Evolutionary conservation across 2,113 vertebrate genomes (phyloP).

Genomic region (Sinocyclocheilus grahami): DNA sequence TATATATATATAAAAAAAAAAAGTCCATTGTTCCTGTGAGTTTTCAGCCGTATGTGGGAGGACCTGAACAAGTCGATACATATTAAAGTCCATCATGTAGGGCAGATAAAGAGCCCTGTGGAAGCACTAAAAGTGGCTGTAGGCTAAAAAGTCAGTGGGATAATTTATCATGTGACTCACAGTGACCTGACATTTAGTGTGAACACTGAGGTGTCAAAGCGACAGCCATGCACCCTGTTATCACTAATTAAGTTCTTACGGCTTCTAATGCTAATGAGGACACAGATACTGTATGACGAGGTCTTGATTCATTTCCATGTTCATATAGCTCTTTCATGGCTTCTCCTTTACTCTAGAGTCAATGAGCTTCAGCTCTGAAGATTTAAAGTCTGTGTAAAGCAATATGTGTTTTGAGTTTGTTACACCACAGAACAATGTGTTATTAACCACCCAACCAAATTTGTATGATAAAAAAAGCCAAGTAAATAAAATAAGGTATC

Average conservation of each 20-base stretch:
- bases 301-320: not conserved
- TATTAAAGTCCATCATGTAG: not conserved
- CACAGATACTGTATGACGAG: not conserved
- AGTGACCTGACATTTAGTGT: constrained; percentile 31
- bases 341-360: not conserved
- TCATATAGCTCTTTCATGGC: not conserved
- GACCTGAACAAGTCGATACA: not conserved
- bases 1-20: constrained; percentile 22
- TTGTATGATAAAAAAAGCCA: too few relatives aligned
- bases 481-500: too few relatives aligned
- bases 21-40: not conserved
- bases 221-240: not conserved
- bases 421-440: too few relatives aligned
- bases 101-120: constrained; percentile 8
- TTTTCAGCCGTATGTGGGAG: not conserved
- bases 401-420: too few relatives aligned
- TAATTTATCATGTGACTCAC: constrained; percentile 13
- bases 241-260: not conserved
- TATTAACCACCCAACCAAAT: too few relatives aligned
- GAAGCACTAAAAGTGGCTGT: constrained; percentile 8
- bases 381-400: too few relatives aligned
- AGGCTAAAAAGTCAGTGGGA: constrained; percentile 9
- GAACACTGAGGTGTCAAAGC: constrained; percentile 3
- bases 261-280: constrained; percentile 5
- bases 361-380: not conserved